Conservation (phyloP, 2,797 vertebrate genomes). For the Acrossocheilus fasciatus region DNA sequence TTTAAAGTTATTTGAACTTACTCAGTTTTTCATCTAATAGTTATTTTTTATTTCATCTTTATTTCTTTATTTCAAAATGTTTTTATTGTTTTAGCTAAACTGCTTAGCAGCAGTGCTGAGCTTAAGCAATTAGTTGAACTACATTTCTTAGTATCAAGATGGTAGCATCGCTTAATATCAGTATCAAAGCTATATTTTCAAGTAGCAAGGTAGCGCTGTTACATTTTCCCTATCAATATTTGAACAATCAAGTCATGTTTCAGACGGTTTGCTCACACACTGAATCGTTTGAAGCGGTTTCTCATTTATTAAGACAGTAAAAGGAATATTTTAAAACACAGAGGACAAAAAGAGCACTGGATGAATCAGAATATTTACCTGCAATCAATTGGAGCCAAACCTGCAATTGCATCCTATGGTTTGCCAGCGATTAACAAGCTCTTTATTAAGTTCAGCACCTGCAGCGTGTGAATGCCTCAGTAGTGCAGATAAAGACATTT, state of each 20-base stretch:
- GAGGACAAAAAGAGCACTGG: not conserved
- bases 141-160: not conserved
- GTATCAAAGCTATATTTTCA: not conserved
- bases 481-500: slow-evolving; percentile 8
- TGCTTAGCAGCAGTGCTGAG: not conserved
- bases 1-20: not conserved
- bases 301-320: not conserved
- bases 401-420: slow-evolving; percentile 5
- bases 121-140: not conserved
- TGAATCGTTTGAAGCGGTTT: not conserved
- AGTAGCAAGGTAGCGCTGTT: not conserved
- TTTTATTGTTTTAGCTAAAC: not conserved
- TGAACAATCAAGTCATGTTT: not conserved
- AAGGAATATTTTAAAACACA: not conserved
- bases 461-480: not conserved
- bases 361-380: slow-evolving; percentile 26
- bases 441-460: slow-evolving; percentile 20
- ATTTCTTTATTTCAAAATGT: not conserved
- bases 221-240: slow-evolving; percentile 1
- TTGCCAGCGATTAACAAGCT: slow-evolving; percentile 13
- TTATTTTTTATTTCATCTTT: not conserved
- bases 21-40: not conserved
- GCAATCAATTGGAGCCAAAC: not conserved
- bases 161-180: not conserved
- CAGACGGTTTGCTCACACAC: not conserved